Evolutionary conservation across 2,797 vertebrate genomes (phyloP), one percentile per base, ranked within the genome.

Genomic region (Rhinatrema bivittatum): DNA sequence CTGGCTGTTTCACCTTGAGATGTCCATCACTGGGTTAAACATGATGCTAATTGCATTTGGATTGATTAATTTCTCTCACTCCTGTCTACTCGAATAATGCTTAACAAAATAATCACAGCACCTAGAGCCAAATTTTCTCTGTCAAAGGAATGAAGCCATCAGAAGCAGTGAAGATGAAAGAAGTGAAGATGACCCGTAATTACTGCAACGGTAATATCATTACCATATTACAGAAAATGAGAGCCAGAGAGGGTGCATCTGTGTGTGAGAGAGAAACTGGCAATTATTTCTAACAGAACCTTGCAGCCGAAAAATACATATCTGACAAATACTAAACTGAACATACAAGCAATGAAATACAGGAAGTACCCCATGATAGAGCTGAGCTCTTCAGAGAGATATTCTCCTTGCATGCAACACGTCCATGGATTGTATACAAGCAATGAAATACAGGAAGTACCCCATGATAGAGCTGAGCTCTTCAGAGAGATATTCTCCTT

Each of bases 11-110:
- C 91, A 94, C 91, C 90, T 91, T 90, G 88, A 91, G 82, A 86
- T 80, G 90, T 90, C 87, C 85, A 87, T 93, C 91, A 91, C 79
- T 84, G 84, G 87, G 87, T 91, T 93, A 90, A 93, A 94, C 89
- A 91, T 90, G 88, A 93, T 86, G 87, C 87, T 92, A 94, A 94
- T 90, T 94, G 91, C 82, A 93, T 91, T 87, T 87, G 82, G 87
- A 90, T 82, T 86, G 86, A 91, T 94, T 91, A 87, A 90, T 93
- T 90, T 90, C 86, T 85, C 85, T 86, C 86, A 81, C 80, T 84
- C 81, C 87, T 86, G 87, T 92, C 90, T 86, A 87, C 91, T 91
- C 81, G 78, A 89, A 93, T 93, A 90, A 88, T 63, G 71, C 84
- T 76, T 90, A 92, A 93, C 89, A 89, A 91, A 93, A 90, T 91